phyloP scores from a whole-genome alignment of 1,140 invertebrate species.

The Matsumurasca onukii region DNA sequence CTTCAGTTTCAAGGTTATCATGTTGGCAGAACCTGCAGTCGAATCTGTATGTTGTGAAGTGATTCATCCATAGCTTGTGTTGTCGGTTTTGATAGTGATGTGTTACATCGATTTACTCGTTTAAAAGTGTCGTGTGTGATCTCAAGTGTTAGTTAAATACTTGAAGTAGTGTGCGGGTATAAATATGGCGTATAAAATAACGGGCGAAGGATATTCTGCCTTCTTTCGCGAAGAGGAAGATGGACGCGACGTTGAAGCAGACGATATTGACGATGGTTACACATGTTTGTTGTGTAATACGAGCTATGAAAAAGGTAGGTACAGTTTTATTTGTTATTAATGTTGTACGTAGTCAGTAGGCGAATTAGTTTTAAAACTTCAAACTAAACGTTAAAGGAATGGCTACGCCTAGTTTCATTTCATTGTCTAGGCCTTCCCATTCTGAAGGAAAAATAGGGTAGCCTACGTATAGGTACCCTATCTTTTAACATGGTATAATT shows the following conservation, averaged over 20 bases:
- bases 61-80: no score
- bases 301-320: constrained; percentile 38
- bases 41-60: constrained; percentile 17
- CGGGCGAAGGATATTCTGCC: constrained; percentile 37
- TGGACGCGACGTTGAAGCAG: constrained; percentile 31
- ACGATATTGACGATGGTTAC: constrained; percentile 38
- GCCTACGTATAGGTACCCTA: no score
- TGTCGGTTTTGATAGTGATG: neutral
- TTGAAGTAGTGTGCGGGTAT: neutral
- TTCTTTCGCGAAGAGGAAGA: constrained; percentile 37
- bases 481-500: no score
- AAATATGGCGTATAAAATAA: constrained; percentile 35
- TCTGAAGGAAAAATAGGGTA: no score
- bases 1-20: neutral
- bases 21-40: neutral
- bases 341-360: no score
- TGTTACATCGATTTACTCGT: neutral
- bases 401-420: no score
- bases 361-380: no score
- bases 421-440: no score
- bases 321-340: no score
- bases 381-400: no score
- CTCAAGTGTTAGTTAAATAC: no score
- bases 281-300: constrained; percentile 38
- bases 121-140: neutral